Base-by-base conservation (phyloP, 2,888 invertebrate species). In the Dermolepida albohirtum region DNA sequence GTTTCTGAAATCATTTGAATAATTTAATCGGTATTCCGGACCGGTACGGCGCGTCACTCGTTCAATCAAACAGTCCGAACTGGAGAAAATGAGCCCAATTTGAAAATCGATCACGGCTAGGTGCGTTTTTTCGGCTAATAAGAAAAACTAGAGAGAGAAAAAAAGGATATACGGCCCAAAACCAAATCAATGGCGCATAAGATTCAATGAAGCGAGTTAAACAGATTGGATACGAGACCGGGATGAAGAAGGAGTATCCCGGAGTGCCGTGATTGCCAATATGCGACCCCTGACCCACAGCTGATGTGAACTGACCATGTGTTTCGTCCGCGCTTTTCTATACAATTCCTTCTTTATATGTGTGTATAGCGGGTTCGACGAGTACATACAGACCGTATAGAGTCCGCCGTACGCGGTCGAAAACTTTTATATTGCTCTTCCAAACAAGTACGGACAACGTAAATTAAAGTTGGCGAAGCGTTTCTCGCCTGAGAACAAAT, bases 171-270 rank as follows among this genome's bases (percentile, higher is more conserved):
- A 47, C 47, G 16, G 75, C 76, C 75, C 75, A 74, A 75, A 78
- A 79, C 78, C 79, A 75, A 80, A 77, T 78, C 81, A 82, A 82
- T 81, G 81, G 80, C 78, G 80, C 79, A 80, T 79, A 76, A 78
- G 77, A 80, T 78, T 81, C 82, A 81, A 81, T 81, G 82, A 80
- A 81, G 79, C 80, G 80, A 75, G 76, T 74, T 81, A 80, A 81
- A 81, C 80, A 81, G 81, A 82, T 82, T 82, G 81, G 81, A 80
- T 80, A 79, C 80, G 79, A 77, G 79, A 78, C 77, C 74, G 68
- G 80, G 79, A 80, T 79, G 79, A 78, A 78, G 76, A 80, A 78
- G 76, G 67, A 72, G 69, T 68, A 69, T 70, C 73, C 68, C 72
- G 70, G 73, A 74, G 72, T 71, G 74, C 75, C 73, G 74, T 78